Evolutionary conservation across 2,888 invertebrate species (phyloP), one percentile per base, ranked within the genome.

Genomic region (Eristalis intricaria): DNA sequence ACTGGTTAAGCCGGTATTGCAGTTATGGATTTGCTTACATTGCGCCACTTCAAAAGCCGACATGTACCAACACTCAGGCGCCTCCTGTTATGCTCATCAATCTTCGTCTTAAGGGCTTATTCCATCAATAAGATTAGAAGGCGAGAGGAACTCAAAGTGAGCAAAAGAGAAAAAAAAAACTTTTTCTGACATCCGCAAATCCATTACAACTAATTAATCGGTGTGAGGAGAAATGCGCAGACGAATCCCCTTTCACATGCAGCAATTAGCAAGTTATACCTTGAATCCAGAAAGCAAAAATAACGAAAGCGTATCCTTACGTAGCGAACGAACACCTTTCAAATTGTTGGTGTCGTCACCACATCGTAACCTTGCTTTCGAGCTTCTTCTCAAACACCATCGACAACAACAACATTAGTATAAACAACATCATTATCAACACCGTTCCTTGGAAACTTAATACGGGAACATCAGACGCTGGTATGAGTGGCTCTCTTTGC

Each of bases 181-280:
- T 90, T 91, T 91, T 91, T 90, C 91, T 90, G 91, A 91, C 91
- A 91, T 90, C 90, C 89, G 90, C 90, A 91, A 91, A 91, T 91
- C 91, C 91, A 91, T 91, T 91, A 89, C 90, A 90, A 91, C 90
- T 80, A 84, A 88, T 80, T 87, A 84, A 84, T 87, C 65, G 75
- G 65, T 13, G 70, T 43, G 63, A 32, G 68, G 58, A 61, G 11
- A 64, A 50, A 40, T 50, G 23, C 11, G 61, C 35, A 64, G 63
- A 43, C 32, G 29, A 58, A 38, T 40, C n/a, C 13, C 60, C n/a
- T 38, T 26, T 61, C 15, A 40, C 66, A 61, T 60, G 40, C 56
- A 63, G 71, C 83, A 77, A 83, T 77, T 73, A 83, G 71, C 56
- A 83, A 83, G 81, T 68, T 83, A 68, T 82, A 38, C 69, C 13